Evolutionary conservation across 2,113 vertebrate species (phyloP).

Genomic region (Penelope pileata): DNA sequence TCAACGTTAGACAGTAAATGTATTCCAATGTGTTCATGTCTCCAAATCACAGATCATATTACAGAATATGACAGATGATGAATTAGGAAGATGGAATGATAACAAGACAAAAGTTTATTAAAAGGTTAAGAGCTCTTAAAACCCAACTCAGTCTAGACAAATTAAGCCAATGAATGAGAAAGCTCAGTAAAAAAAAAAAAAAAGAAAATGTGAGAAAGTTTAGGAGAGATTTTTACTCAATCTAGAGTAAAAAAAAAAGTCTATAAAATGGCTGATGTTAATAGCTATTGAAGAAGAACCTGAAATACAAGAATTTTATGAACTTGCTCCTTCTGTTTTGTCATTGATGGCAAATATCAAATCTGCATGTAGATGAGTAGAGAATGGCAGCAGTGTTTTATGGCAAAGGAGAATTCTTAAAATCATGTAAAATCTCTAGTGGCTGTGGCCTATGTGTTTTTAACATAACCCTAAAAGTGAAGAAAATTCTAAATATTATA

Average conservation of each 20-base stretch:
- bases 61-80: conserved; percentile 14
- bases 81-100: not conserved
- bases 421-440: not conserved
- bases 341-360: not conserved
- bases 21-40: not conserved
- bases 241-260: not conserved
- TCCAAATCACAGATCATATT: not conserved
- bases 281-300: not conserved
- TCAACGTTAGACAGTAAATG: conserved; percentile 15
- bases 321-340: not conserved
- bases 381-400: not conserved
- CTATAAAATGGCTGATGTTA: not conserved
- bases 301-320: not conserved
- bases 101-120: conserved; percentile 22
- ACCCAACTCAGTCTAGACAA: not conserved
- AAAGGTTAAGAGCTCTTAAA: conserved; percentile 27
- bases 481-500: not conserved
- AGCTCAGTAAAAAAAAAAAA: not conserved
- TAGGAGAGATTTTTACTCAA: not conserved
- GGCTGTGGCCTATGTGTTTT: not conserved
- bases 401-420: not conserved
- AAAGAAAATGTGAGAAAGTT: not conserved
- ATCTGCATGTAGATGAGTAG: not conserved
- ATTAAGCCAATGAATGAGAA: not conserved
- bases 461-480: not conserved